Evolutionary conservation across 2,113 vertebrate species (phyloP), one percentile per base, ranked within the genome.

Genomic region (Amblyopsis rosae): DNA sequence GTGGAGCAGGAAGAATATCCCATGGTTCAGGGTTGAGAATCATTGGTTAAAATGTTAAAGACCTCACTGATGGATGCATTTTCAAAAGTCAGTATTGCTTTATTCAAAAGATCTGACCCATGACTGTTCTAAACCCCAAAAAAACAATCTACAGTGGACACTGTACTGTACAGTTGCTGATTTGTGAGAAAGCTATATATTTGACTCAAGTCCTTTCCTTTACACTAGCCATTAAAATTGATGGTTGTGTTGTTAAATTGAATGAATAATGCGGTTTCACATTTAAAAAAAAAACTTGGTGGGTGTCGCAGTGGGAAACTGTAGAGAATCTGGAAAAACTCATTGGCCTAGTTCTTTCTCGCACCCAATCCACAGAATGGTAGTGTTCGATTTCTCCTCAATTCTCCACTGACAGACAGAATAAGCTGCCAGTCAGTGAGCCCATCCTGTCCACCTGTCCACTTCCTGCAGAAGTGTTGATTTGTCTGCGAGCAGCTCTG

Each of bases 391-490:
- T 79, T 80, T 76, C 67, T 79, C 62, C 67, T 73, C 74, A 73
- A 69, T 62, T 78, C 77, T 84, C 69, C 35, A 35, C 45, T 85
- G 85, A 82, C 81, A 82, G 84, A 67, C 63, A 70, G 83, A 88
- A 86, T 85, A 85, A 84, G 79, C 84, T 83, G 83, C 82, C 82
- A 79, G 74, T 83, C 82, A 76, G 50, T 59, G 66, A 13, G 57
- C 70, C 77, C 61, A 59, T 77, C 75, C 75, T 55, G 77, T 83
- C 79, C 77, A 79, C 84, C 88, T n/a, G n/a, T n/a, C n/a, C n/a
- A n/a, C n/a, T n/a, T n/a, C n/a, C n/a, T 88, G 87, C 86, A 83
- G 59, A 61, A 69, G 59, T 49, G 83, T 75, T 80, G 84, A 86
- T 86, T 86, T 73, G 71, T 79, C 88, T 79, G 75, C 78, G 79